Conservation (phyloP, 2,113 vertebrate genomes). For the Chloroceryle aenea region DNA sequence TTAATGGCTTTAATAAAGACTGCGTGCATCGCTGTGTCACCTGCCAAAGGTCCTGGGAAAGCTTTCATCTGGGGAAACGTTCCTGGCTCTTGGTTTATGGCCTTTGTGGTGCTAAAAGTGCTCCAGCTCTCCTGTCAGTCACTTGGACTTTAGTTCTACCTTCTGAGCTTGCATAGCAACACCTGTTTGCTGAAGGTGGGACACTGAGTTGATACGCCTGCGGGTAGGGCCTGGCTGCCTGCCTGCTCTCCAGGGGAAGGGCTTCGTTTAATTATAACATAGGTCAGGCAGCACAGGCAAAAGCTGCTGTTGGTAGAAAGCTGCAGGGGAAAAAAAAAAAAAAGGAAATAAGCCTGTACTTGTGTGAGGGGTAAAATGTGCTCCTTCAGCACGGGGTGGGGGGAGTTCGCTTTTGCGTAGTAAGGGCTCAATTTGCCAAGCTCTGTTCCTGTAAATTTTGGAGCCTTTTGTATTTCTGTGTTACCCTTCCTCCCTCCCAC, state of each 20-base stretch:
- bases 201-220: conserved; percentile 29
- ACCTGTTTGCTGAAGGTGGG: conserved; percentile 77
- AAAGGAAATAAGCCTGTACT: neutral
- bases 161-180: conserved; percentile 54
- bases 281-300: neutral
- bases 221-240: conserved; percentile 53
- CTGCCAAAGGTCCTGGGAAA: conserved; percentile 21
- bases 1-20: neutral
- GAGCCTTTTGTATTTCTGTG: neutral
- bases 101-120: neutral
- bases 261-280: neutral
- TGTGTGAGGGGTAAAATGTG: neutral
- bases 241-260: conserved; percentile 5
- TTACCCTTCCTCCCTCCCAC: neutral
- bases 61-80: neutral
- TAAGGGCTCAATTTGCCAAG: accelerated
- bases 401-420: neutral
- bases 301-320: neutral
- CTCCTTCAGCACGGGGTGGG: neutral
- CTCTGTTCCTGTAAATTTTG: neutral
- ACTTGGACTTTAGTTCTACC: conserved; percentile 16
- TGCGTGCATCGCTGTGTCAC: accelerated
- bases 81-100: neutral
- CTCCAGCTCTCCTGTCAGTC: neutral
- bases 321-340: neutral